Base-by-base conservation (phyloP, 2,888 invertebrate genomes). In the Sipunculus nudus region DNA sequence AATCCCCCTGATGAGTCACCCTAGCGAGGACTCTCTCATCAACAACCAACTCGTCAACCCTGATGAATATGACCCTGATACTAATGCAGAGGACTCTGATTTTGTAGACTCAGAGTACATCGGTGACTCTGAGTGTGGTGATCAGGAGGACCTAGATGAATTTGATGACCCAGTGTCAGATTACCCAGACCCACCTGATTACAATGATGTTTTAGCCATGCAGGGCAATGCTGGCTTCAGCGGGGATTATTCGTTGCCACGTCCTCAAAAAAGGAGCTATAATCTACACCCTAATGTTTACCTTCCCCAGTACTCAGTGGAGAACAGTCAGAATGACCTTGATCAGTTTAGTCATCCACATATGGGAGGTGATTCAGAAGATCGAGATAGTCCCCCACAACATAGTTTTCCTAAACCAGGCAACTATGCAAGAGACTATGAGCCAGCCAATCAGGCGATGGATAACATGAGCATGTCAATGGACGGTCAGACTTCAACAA, bases 211-310 rank as follows among this genome's bases (percentile, higher is more conserved):
- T 21, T 69, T 83, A 3, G 77, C 76, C 2, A 65, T 79, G 66
- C 76, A 76, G 55, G 75, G 72, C 6, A 72, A 71, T 46, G 70
- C 67, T 21, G 73, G 77, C 43, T 69, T 75, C 21, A 74, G 75
- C 26, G 78, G 76, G 29, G 63, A 66, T 39, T 77, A 77, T 45
- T 68, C 72, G 16, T 65, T 74, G 39, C 76, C 75, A 13, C 70
- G 72, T 61, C 71, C n/a, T n/a, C n/a, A n/a, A n/a, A n/a, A n/a
- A n/a, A n/a, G 90, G 75, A 89, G 89, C 78, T 92, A 92, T 85
- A 87, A 92, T 77, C 88, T 91, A 75, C 92, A 93, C 86, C 92
- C 92, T 60, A 92, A 93, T 85, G 89, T 90, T 74, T 93, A 93
- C 86, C 87, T 93, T 77, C 92, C 92, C 55, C 85, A 87, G n/a